Evolutionary conservation across 1,140 invertebrate genomes (phyloP).

Genomic region (Bathynomus jamesi): DNA sequence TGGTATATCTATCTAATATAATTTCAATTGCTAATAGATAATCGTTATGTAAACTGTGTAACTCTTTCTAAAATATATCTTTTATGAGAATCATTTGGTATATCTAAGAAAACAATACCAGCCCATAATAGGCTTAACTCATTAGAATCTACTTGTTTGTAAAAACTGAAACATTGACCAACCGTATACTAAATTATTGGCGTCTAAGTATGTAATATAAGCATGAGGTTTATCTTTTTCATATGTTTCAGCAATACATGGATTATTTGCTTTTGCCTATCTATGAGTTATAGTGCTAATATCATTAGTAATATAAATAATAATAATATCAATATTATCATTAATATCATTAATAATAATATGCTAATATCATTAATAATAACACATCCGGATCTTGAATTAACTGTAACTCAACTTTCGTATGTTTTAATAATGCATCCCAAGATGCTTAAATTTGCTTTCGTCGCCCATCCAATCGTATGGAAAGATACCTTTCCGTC

Average conservation of each 20-base stretch:
- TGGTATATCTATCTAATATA: too few relatives aligned
- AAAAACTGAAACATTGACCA: background rate
- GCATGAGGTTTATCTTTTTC: background rate
- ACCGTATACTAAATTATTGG: conserved; percentile 16
- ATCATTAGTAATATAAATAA: conserved; percentile 23
- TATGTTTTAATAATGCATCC: background rate
- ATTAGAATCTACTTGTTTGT: background rate
- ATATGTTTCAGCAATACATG: background rate
- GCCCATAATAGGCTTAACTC: conserved; percentile 22
- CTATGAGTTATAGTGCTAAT: background rate
- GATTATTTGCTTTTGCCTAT: background rate
- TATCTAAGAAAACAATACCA: background rate
- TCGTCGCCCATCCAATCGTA: background rate
- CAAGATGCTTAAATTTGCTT: background rate
- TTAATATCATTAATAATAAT: background rate
- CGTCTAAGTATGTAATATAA: background rate
- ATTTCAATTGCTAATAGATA: too few relatives aligned
- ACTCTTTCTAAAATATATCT: too few relatives aligned
- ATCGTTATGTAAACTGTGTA: too few relatives aligned
- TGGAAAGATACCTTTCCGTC: background rate
- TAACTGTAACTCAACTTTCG: background rate
- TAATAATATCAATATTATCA: background rate
- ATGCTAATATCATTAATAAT: conserved; percentile 38
- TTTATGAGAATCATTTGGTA: too few relatives aligned
- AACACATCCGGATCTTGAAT: conserved; percentile 17